A percentile compares a stretch with the other conserved stretches of the same genome.
Evolutionary conservation across 1,140 invertebrate genomes (phyloP).

Genomic region (Branchinecta lindahli): DNA sequence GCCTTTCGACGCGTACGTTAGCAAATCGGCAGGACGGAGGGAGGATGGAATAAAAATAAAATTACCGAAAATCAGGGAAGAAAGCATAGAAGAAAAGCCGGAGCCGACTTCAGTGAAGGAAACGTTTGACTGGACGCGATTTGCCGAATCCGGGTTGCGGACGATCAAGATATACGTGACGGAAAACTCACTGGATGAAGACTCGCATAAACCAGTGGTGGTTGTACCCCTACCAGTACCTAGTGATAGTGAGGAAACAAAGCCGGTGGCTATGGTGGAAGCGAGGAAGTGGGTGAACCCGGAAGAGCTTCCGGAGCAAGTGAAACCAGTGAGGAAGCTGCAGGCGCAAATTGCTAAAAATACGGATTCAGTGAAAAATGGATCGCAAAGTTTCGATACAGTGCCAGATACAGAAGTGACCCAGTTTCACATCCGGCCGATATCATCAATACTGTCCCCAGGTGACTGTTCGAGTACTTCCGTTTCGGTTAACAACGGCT

Average conservation of each 20-base stretch:
- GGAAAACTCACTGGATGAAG: slow-evolving; percentile 10
- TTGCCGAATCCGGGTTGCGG: slow-evolving; percentile 26
- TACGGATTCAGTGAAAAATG: too few relatives aligned
- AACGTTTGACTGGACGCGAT: slow-evolving; percentile 19
- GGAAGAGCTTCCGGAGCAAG: slow-evolving; percentile 60
- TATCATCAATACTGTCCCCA: background rate
- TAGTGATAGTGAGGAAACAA: background rate
- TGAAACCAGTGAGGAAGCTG: slow-evolving; percentile 34
- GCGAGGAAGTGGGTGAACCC: slow-evolving; percentile 60
- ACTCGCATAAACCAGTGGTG: slow-evolving; percentile 15
- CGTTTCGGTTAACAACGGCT: background rate
- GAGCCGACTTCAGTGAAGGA: slow-evolving; percentile 4
- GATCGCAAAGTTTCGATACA: background rate
- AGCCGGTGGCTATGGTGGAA: slow-evolving; percentile 23
- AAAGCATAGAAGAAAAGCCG: slow-evolving; percentile 25
- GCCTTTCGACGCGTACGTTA: slow-evolving; percentile 52
- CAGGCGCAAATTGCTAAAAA: background rate
- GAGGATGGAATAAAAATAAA: slow-evolving; percentile 28
- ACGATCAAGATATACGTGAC: slow-evolving; percentile 32
- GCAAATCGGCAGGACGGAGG: slow-evolving; percentile 21
- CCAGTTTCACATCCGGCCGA: background rate
- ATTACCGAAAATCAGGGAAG: slow-evolving; percentile 24
- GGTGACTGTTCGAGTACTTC: background rate
- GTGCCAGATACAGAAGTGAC: background rate
- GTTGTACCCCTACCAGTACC: background rate